Base-by-base conservation (phyloP, 1,140 invertebrate genomes). In the Calephelis nemesis region DNA sequence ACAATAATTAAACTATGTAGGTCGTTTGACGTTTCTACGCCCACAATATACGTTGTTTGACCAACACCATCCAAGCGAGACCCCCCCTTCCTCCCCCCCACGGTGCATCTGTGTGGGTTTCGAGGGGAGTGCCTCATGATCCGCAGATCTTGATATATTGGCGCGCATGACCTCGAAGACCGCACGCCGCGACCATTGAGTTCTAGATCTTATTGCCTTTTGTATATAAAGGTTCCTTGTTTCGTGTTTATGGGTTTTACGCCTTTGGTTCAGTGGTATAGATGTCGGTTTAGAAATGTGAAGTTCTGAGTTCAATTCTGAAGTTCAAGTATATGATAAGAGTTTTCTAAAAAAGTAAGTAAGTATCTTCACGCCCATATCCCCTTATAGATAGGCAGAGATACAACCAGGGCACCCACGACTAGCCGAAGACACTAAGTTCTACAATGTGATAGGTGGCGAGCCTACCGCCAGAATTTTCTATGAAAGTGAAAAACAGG, bases 1-100 rank as follows among this genome's bases (percentile, higher is more conserved):
- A 75, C 78, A 82, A 85, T 83, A 82, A 83, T 82, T 83, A 79
- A 82, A 79, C 75, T 80, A 79, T 85, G 81, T 85, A 82, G 83
- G 83, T 82, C 79, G 81, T 67, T 68, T 69, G 30, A 30, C 30
- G 30, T 4, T 30, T 30, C 74, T 69, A 75, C 82, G 78, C 80
- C 80, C 78, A 82, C 81, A 78, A 75, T 54, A 19, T 15, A 54
- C 15, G 50, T 54, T 19, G 50, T 52, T 52, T 52, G 50, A 52
- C 50, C 50, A 52, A 9, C 50, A 19, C 50, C 50, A 15, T 9
- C 50, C 50, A 54, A 54, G 8, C 50, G 19, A 54, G 50, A 15
- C 15, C 50, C n/a, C 13, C 15, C 6, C 50, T n/a, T 54, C 15
- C 50, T 15, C 50, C 50, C 15, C 19, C 50, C 19, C 8, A 54